A percentile compares a stretch with the other conserved stretches of the same genome.
Evolutionary conservation across 2,797 vertebrate species (phyloP).

Genomic region (Etheostoma perlongum): DNA sequence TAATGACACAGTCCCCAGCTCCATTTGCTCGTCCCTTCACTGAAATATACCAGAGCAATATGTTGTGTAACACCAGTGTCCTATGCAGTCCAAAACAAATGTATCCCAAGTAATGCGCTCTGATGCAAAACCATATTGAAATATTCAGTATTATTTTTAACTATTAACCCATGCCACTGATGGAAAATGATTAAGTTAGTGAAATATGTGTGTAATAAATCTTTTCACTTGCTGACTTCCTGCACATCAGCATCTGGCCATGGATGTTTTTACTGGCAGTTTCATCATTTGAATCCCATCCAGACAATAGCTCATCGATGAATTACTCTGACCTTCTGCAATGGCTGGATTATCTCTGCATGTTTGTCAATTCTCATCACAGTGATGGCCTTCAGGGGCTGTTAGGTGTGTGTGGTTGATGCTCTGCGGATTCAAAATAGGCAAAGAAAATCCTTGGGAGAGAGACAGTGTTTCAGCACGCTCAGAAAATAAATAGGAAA

Average conservation of each 20-base stretch:
- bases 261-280: constrained; percentile 29
- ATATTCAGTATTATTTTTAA: not conserved
- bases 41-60: constrained; percentile 41
- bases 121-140: not conserved
- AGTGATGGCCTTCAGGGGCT: constrained; percentile 66
- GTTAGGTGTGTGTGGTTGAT: constrained; percentile 31
- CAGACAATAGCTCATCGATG: constrained; percentile 54
- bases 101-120: constrained; percentile 22
- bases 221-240: constrained; percentile 2
- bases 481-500: constrained; percentile 22
- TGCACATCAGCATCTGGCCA: constrained; percentile 15
- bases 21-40: constrained; percentile 33
- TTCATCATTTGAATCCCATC: constrained; percentile 71
- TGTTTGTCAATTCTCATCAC: constrained; percentile 69
- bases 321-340: constrained; percentile 72
- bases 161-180: not conserved
- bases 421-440: constrained; percentile 45
- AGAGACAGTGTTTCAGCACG: constrained; percentile 16
- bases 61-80: constrained; percentile 15
- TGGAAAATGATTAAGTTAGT: constrained; percentile 13
- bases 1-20: constrained; percentile 35
- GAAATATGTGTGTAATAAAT: constrained; percentile 14
- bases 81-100: constrained; percentile 6
- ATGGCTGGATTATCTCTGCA: constrained; percentile 64
- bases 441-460: constrained; percentile 27